A percentile compares a stretch with the other conserved stretches of the same genome.
phyloP scores from a whole-genome alignment of 1,140 invertebrate genomes.

The Scaptomyza graminum region DNA sequence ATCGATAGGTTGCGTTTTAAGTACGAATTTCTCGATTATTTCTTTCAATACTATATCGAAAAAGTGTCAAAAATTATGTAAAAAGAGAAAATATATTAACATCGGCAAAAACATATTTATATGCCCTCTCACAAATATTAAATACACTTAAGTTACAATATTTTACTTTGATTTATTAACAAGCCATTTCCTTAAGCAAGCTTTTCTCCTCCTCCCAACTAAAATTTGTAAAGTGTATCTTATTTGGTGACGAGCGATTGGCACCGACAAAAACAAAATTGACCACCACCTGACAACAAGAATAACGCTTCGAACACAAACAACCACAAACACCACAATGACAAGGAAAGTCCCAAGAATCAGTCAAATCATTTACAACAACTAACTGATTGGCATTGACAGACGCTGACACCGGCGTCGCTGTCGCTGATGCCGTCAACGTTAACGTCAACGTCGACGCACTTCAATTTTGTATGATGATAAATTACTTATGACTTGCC shows the following conservation, averaged over 20 bases:
- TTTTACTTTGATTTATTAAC: constrained; percentile 41
- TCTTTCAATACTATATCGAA: too few relatives aligned
- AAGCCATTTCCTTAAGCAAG: constrained; percentile 41
- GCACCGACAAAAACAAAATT: constrained; percentile 18
- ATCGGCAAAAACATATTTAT: too few relatives aligned
- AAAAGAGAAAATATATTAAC: too few relatives aligned
- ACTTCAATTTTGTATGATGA: constrained; percentile 76
- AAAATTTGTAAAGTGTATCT: neutral
- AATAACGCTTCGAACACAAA: constrained; percentile 2
- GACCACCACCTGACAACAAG: constrained; percentile 41
- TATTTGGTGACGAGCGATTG: constrained; percentile 41
- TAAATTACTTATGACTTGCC: constrained; percentile 77
- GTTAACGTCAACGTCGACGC: constrained; percentile 37
- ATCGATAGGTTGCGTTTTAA: too few relatives aligned
- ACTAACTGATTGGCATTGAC: constrained; percentile 76
- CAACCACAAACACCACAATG: neutral
- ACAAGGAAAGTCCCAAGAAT: constrained; percentile 61
- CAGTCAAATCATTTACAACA: constrained; percentile 65
- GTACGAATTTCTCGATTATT: too few relatives aligned
- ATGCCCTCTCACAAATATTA: too few relatives aligned
- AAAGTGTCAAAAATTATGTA: too few relatives aligned
- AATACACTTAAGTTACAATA: neutral
- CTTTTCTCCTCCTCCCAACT: constrained; percentile 1
- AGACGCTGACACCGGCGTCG: constrained; percentile 55
- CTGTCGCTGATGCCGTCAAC: constrained; percentile 19